Conservation (phyloP, 2,888 invertebrate genomes). For the Leptarthrus brevirostris region DNA sequence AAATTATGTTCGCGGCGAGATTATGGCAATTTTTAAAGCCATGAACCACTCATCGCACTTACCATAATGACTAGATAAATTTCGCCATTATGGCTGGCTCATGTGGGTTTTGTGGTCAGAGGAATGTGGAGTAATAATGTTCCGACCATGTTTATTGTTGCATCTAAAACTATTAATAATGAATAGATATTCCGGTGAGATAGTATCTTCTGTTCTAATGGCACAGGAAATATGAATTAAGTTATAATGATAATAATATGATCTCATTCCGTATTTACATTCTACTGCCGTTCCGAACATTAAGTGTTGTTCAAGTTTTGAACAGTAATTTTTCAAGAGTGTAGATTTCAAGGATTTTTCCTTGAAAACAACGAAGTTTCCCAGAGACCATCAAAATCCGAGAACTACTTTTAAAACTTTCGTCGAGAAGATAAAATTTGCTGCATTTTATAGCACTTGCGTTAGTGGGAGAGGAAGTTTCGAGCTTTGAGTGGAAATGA, state of each 20-base stretch:
- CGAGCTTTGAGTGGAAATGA: background rate
- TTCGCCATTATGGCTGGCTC: background rate
- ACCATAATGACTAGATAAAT: constrained; percentile 28
- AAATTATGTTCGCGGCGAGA: constrained; percentile 4
- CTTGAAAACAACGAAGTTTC: too few species aligned
- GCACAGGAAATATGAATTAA: too few species aligned
- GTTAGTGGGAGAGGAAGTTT: background rate
- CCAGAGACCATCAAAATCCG: too few species aligned
- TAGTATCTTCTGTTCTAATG: too few species aligned
- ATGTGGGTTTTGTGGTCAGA: constrained; percentile 4
- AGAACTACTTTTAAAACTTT: background rate
- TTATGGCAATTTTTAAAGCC: constrained; percentile 16
- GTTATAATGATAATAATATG: too few species aligned
- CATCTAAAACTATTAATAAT: constrained; percentile 1
- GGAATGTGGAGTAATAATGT: background rate
- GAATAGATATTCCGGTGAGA: background rate
- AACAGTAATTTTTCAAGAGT: too few species aligned
- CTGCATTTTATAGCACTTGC: background rate
- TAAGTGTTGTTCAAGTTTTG: too few species aligned
- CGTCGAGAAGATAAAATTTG: background rate
- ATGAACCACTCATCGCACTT: constrained; percentile 5
- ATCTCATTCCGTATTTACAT: too few species aligned
- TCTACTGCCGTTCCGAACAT: too few species aligned
- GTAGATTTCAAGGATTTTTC: too few species aligned
- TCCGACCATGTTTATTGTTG: background rate